phyloP scores from a whole-genome alignment of 92 coral and sea anemone species.

The Phenganax subtilis region DNA sequence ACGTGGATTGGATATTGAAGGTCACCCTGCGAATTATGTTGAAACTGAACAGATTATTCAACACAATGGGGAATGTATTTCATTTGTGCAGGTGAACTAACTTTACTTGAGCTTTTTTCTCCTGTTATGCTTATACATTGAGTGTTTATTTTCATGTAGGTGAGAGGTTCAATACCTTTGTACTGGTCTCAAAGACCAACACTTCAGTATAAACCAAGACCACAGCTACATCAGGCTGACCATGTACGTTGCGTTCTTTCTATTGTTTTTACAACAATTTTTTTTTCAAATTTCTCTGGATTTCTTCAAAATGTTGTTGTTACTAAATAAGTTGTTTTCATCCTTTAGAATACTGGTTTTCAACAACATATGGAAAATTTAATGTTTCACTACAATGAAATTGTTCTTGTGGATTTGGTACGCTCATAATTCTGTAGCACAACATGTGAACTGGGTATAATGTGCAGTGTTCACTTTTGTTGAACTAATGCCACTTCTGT shows the following conservation, averaged over 20 bases:
- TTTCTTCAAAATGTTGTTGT: not conserved
- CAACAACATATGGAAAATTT: slow-evolving; percentile 83
- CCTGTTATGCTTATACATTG: not conserved
- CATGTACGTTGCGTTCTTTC: slow-evolving; percentile 61
- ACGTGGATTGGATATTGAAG: slow-evolving; percentile 83
- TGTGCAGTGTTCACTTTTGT: not conserved
- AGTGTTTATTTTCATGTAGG: slow-evolving; percentile 40
- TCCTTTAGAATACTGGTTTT: slow-evolving; percentile 70
- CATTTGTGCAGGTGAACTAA: slow-evolving; percentile 74
- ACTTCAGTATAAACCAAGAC: slow-evolving; percentile 80
- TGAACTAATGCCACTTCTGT: not conserved
- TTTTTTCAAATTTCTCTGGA: not conserved
- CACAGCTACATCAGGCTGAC: slow-evolving; percentile 67
- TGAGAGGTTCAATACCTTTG: slow-evolving; percentile 90
- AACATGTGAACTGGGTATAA: not conserved
- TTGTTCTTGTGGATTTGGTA: slow-evolving; percentile 80
- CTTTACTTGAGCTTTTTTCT: not conserved
- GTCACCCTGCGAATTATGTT: slow-evolving; percentile 91
- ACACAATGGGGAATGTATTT: slow-evolving; percentile 59
- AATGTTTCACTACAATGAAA: slow-evolving; percentile 82
- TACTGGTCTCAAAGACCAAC: slow-evolving; percentile 98
- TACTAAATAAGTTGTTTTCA: not conserved
- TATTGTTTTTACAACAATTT: not conserved
- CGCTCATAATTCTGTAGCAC: slow-evolving; percentile 7
- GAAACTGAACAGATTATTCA: slow-evolving; percentile 92